These are phyloP conservation scores for Drosophila obscura DNA, from an alignment of 1,140 invertebrate genomes.

Conservation along the genomic window DNA sequence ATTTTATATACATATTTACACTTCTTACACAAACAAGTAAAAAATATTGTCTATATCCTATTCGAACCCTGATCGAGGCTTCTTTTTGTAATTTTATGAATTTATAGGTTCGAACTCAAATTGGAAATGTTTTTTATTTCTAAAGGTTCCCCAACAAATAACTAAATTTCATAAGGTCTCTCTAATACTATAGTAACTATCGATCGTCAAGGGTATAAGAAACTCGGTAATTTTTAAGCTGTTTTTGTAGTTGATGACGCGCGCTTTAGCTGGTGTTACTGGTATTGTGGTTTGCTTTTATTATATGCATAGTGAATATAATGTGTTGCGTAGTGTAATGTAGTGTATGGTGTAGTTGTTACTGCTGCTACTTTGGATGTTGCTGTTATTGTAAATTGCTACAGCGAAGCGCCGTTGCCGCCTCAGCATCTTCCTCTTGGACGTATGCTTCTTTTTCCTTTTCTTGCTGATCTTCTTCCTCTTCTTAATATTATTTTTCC, in stretches of 20 bases:
- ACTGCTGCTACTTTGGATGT: constrained; percentile 11
- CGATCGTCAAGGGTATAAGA: too few species aligned
- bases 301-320: constrained; percentile 69
- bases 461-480: constrained; percentile 29
- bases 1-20: too few species aligned
- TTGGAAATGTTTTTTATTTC: too few species aligned
- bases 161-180: too few species aligned
- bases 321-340: background rate
- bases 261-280: constrained; percentile 50
- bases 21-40: too few species aligned
- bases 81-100: too few species aligned
- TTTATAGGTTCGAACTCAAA: too few species aligned
- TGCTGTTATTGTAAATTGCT: constrained; percentile 75
- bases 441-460: constrained; percentile 7
- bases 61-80: too few species aligned
- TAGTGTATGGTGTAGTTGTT: constrained; percentile 9
- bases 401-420: constrained; percentile 68
- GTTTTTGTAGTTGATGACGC: constrained; percentile 20
- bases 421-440: constrained; percentile 22
- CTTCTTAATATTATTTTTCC: constrained; percentile 38
- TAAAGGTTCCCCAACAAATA: too few species aligned
- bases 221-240: constrained; percentile 3
- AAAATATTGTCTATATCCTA: too few species aligned
- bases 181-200: too few species aligned
- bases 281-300: constrained; percentile 55